These are phyloP conservation scores for Drosophila anceps DNA, from an alignment of 2,888 invertebrate species.

Conservation along the genomic window DNA sequence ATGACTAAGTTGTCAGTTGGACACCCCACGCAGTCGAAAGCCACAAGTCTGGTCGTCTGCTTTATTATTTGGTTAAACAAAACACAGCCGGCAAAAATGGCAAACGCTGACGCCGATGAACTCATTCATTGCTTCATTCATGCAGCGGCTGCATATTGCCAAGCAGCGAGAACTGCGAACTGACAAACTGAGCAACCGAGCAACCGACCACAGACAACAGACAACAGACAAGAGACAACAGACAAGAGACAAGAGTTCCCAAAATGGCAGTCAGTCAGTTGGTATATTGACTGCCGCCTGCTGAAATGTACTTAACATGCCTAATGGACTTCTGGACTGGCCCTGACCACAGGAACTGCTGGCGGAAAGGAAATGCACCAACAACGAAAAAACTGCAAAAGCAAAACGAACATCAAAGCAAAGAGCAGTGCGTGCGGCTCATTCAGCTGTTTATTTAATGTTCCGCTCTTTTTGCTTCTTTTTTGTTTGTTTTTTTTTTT, in stretches of 20 bases:
- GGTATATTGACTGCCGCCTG: conserved; percentile 47
- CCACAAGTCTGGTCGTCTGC: conserved; percentile 33
- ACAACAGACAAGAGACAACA: conserved; percentile 11
- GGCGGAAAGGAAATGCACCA: conserved; percentile 48
- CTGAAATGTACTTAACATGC: conserved; percentile 53
- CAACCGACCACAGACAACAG: too few relatives aligned
- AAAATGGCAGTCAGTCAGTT: conserved; percentile 32
- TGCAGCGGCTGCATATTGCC: conserved; percentile 28
- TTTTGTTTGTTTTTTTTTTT: too few relatives aligned
- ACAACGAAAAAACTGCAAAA: conserved; percentile 46
- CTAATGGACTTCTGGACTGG: conserved; percentile 63
- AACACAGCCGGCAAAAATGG: conserved; percentile 67
- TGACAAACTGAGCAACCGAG: conserved; percentile 2
- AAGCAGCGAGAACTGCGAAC: background rate
- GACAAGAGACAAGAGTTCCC: conserved; percentile 11
- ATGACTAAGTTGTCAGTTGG: conserved; percentile 61
- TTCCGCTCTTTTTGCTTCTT: background rate
- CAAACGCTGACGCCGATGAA: conserved; percentile 71
- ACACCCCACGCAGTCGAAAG: conserved; percentile 64
- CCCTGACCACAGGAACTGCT: conserved; percentile 41
- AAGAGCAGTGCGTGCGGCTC: conserved; percentile 29
- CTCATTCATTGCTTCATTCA: conserved; percentile 73
- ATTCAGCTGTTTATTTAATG: conserved; percentile 16
- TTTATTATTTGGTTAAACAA: conserved; percentile 70
- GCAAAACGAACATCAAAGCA: conserved; percentile 33